Evolutionary conservation across 2,888 invertebrate species (phyloP).

Genomic region (Gandaritis pyraliata): DNA sequence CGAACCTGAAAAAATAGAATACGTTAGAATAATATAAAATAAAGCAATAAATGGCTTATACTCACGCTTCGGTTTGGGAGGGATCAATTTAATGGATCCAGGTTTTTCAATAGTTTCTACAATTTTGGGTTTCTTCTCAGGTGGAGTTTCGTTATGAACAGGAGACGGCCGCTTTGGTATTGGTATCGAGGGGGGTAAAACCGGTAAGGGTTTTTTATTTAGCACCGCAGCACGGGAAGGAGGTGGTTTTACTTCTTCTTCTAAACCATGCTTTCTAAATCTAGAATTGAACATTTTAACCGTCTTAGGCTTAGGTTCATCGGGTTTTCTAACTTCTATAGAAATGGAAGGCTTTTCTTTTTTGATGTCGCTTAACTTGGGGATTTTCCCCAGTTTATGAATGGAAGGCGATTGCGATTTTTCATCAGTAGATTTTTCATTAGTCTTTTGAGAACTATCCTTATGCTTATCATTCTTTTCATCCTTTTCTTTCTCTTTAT

Average conservation of each 20-base stretch:
- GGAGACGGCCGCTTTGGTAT: slow-evolving; percentile 80
- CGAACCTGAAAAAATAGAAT: slow-evolving; percentile 77
- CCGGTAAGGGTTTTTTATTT: slow-evolving; percentile 79
- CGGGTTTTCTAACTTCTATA: slow-evolving; percentile 90
- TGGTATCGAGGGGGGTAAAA: slow-evolving; percentile 73
- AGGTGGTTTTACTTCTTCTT: slow-evolving; percentile 94
- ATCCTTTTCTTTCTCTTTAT: slow-evolving; percentile 57
- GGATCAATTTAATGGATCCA: slow-evolving; percentile 93
- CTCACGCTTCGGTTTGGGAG: slow-evolving; percentile 96
- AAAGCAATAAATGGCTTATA: slow-evolving; percentile 65
- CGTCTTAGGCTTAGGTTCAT: slow-evolving; percentile 91
- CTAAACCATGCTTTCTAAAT: slow-evolving; percentile 95
- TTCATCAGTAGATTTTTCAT: slow-evolving; percentile 86
- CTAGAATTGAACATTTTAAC: slow-evolving; percentile 96
- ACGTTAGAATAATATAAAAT: slow-evolving; percentile 58
- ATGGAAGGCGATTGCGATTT: slow-evolving; percentile 87
- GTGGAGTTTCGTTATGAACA: slow-evolving; percentile 81
- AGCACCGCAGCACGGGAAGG: slow-evolving; percentile 88
- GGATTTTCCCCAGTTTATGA: slow-evolving; percentile 91
- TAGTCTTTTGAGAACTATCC: slow-evolving; percentile 62
- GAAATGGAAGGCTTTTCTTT: slow-evolving; percentile 91
- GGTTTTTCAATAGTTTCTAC: slow-evolving; percentile 87
- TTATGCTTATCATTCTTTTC: slow-evolving; percentile 51
- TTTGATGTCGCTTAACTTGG: slow-evolving; percentile 86
- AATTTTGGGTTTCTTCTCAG: slow-evolving; percentile 92